A percentile compares a stretch with the other conserved stretches of the same genome.
These are phyloP conservation scores for Pandemis heparana DNA, from an alignment of 2,888 invertebrate species.

Conservation along the genomic window DNA sequence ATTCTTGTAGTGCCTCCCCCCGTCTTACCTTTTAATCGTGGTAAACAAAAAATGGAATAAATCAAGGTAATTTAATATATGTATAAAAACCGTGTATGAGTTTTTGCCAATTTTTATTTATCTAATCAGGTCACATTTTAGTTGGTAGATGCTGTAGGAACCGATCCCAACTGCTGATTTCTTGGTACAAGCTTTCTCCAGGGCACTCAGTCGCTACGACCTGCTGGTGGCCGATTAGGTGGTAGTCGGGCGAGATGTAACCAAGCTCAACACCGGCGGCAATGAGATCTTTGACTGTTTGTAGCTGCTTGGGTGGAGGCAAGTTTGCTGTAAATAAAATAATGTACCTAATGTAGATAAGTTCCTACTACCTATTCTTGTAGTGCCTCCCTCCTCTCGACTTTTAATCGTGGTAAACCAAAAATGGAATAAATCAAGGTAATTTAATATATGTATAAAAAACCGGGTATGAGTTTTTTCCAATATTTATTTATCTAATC, in stretches of 20 bases:
- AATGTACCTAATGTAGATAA: constrained; percentile 3
- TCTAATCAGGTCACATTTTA: not conserved
- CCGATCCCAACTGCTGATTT: constrained; percentile 87
- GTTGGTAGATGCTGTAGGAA: constrained; percentile 48
- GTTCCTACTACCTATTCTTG: no score
- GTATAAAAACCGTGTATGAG: no score
- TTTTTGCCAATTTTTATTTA: constrained; percentile 18
- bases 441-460: no score
- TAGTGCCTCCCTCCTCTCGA: no score
- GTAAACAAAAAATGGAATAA: no score
- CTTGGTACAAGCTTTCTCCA: constrained; percentile 86
- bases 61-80: no score
- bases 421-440: no score
- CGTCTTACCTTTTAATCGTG: no score
- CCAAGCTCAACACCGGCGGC: constrained; percentile 85
- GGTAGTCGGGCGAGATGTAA: constrained; percentile 84
- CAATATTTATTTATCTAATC: constrained; percentile 17
- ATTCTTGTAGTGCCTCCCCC: no score
- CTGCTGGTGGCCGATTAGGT: constrained; percentile 86
- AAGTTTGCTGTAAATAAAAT: constrained; percentile 75
- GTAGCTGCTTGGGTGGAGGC: constrained; percentile 85
- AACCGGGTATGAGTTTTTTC: not conserved
- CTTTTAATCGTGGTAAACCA: no score
- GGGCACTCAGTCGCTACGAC: constrained; percentile 87
- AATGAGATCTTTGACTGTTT: constrained; percentile 85